These are phyloP conservation scores for Engraulis encrasicolus DNA, from an alignment of 2,113 vertebrate genomes.

Conservation along the genomic window DNA sequence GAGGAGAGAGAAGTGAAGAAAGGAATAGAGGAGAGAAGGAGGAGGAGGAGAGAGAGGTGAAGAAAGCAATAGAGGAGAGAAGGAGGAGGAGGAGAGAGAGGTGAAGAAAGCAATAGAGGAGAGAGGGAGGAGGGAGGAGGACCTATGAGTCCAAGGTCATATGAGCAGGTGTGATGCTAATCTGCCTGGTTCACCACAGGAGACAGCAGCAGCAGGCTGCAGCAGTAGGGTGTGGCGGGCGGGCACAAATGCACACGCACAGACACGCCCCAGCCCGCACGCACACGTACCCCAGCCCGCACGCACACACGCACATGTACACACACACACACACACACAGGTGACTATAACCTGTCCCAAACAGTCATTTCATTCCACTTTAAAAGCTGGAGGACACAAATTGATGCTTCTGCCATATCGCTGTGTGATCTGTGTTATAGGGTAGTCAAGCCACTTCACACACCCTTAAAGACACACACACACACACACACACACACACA, in stretches of 20 bases:
- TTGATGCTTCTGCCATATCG: neutral
- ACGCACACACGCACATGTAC: neutral
- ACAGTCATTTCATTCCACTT: neutral
- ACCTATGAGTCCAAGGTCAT: constrained; percentile 20
- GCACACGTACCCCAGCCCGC: neutral
- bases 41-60: too few relatives aligned
- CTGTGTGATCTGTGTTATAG: neutral
- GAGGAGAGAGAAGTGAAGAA: too few relatives aligned
- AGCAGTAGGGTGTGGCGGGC: too few relatives aligned
- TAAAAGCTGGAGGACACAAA: neutral
- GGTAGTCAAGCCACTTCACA: neutral
- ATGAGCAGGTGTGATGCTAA: constrained; percentile 37
- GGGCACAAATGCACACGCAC: neutral
- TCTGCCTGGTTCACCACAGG: constrained; percentile 5
- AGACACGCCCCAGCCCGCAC: neutral
- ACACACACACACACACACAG: neutral
- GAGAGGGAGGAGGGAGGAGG: too few relatives aligned
- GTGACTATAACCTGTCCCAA: neutral
- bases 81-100: too few relatives aligned
- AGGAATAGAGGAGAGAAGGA: too few relatives aligned
- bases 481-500: neutral
- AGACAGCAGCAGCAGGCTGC: neutral
- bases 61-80: too few relatives aligned
- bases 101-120: too few relatives aligned
- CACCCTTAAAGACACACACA: neutral